Base-by-base conservation (phyloP, 1,140 invertebrate genomes). In the Drosophila bocqueti region DNA sequence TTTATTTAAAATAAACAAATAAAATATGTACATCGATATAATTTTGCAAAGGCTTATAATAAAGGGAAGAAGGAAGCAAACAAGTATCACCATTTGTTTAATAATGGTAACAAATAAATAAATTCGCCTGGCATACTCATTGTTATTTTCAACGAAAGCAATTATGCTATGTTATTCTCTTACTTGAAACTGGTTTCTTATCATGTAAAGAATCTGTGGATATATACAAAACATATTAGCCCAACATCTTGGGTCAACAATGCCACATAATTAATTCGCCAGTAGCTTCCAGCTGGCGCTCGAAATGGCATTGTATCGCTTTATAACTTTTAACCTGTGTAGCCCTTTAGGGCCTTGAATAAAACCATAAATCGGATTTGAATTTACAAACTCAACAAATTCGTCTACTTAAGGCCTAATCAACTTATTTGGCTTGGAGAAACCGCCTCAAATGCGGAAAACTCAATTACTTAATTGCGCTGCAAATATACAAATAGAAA, bases 401-500 rank as follows among this genome's bases (percentile, higher is more conserved):
- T 24, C 21, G 1, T 10, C n/a, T 26, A 13, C 18, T 36, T 63
- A 18, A 62, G 63, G 29, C 43, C n/a, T 55, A 9, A 29, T 67
- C 34, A 31, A 55, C 36, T 13, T 31, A 24, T 55, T 55, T 71
- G 24, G 47, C 31, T 52, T 47, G 21, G 24, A 46, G 16, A 71
- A 71, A 71, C 67, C 64, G 64, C 49, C 42, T 71, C 34, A 38
- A 71, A 71, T 68, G 67, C 49, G 63, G 38, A 24, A 57, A 71
- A 71, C 67, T 67, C 49, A 68, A 71, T 71, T 71, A 71, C 67
- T 68, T 71, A 71, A 71, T 71, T 68, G 67, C 49, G 63, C 40
- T 68, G 67, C 67, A 55, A 55, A 71, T 68, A 71, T 66, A 71
- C 67, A 71, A 71, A 68, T 71, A 71, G 67, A 71, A 71, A 71